Percentiles rank a stretch among this genome's conserved stretches.
Evolutionary conservation across 2,888 invertebrate species (phyloP).

Genomic region (Ischnus inquisitorius): DNA sequence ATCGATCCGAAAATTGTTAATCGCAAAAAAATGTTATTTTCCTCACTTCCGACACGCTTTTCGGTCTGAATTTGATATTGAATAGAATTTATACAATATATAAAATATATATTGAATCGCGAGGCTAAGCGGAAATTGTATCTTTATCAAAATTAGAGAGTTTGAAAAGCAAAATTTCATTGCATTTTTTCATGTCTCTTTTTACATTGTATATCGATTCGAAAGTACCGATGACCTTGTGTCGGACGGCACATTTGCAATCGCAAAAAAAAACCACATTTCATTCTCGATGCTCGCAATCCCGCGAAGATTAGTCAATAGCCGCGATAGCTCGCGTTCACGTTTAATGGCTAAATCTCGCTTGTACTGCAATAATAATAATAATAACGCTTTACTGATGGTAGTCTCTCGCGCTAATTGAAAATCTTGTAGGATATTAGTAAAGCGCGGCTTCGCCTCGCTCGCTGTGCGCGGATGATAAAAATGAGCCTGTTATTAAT

Average conservation of each 20-base stretch:
- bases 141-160: not conserved
- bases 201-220: not conserved
- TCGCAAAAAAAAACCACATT: not conserved
- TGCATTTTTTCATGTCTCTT: not conserved
- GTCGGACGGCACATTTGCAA: not conserved
- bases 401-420: slow-evolving; percentile 34
- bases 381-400: slow-evolving; percentile 26
- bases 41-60: too few relatives aligned
- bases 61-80: too few relatives aligned
- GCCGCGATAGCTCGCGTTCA: not conserved
- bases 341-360: not conserved
- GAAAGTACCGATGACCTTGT: too few relatives aligned
- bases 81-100: too few relatives aligned
- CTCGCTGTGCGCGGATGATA: slow-evolving; percentile 38
- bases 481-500: slow-evolving; percentile 60
- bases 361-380: slow-evolving; percentile 8
- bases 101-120: too few relatives aligned
- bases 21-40: not conserved
- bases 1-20: not conserved
- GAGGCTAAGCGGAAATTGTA: not conserved
- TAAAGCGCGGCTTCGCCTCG: not conserved
- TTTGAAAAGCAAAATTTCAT: not conserved
- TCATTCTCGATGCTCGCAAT: not conserved
- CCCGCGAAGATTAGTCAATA: not conserved
- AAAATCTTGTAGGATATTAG: slow-evolving; percentile 45